Conservation (phyloP, 1,140 invertebrate species). For the Saccostrea glomerata region DNA sequence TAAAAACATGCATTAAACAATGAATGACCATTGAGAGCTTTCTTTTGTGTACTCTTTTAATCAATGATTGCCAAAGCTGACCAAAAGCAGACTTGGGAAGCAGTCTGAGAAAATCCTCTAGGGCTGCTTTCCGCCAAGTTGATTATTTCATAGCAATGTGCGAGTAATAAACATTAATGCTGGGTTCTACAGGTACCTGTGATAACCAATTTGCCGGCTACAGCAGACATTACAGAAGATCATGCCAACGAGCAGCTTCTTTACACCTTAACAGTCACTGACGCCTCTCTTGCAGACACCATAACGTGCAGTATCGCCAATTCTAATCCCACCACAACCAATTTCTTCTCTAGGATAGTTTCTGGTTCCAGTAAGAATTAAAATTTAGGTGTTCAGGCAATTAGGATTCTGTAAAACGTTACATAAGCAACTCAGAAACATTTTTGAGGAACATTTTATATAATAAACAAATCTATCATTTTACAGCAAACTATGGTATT, state of each 20-base stretch:
- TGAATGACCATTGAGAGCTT: too few species aligned
- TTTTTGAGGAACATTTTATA: too few species aligned
- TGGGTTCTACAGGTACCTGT: constrained; percentile 5
- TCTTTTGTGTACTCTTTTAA: too few species aligned
- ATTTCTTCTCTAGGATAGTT: background rate
- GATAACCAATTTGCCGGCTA: constrained; percentile 36
- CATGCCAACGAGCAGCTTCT: constrained; percentile 8
- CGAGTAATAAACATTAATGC: too few species aligned
- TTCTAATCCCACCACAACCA: background rate
- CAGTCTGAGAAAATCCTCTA: too few species aligned
- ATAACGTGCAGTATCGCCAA: constrained; percentile 22
- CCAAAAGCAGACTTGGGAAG: too few species aligned
- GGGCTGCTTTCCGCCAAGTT: too few species aligned
- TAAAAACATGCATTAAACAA: background rate
- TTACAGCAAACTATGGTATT: constrained; percentile 46
- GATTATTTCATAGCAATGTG: background rate
- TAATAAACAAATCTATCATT: background rate
- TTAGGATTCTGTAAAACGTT: too few species aligned
- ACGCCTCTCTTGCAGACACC: background rate
- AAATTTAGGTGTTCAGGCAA: too few species aligned
- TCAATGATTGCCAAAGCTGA: too few species aligned
- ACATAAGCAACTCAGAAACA: too few species aligned
- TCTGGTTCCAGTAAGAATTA: background rate
- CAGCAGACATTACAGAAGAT: constrained; percentile 3
- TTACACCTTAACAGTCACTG: background rate